Evolutionary conservation across 2,888 invertebrate species (phyloP), one percentile per base, ranked within the genome.

Genomic region (Halocaridina rubra): DNA sequence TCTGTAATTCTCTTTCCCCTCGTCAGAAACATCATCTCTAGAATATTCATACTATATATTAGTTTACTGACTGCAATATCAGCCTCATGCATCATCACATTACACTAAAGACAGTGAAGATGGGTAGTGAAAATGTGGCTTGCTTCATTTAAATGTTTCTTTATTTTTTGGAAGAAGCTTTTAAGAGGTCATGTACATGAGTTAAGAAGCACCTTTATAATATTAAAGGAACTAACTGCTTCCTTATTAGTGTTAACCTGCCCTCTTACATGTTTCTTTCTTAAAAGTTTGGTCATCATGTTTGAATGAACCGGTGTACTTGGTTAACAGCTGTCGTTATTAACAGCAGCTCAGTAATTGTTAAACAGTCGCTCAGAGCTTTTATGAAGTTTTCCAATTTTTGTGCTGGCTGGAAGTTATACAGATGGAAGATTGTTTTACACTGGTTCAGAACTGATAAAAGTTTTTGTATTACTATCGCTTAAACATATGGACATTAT

Each of bases 131-230:
- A n/a, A n/a, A n/a, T n/a, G n/a, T n/a, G n/a, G n/a, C n/a, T n/a
- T n/a, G n/a, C n/a, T 75, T 75, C 39, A 75, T 72, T 84, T 46
- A 84, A 84, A 71, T 72, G 59, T 69, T 84, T 84, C 82, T 84
- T 84, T 84, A 84, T 84, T 84, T 84, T 59, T 46, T 78, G 82
- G 82, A 84, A 84, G 82, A 84, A 84, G 82, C 82, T 76, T 78
- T 53, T 72, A 81, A 84, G 80, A 78, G 82, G 78, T 84, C 77
- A 84, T 72, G 77, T 84, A 78, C 82, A 84, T 78, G 82, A 84
- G 78, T 84, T 84, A 84, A 84, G 82, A 84, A 84, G 82, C 82
- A 84, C 82, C 82, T 84, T 84, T 69, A 59, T 77, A 78, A 77
- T 67, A 71, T 78, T 30, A 72, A 78, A 78, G 82, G 78, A 84